phyloP scores from a whole-genome alignment of 1,140 invertebrate genomes.

The Halotydeus destructor region DNA sequence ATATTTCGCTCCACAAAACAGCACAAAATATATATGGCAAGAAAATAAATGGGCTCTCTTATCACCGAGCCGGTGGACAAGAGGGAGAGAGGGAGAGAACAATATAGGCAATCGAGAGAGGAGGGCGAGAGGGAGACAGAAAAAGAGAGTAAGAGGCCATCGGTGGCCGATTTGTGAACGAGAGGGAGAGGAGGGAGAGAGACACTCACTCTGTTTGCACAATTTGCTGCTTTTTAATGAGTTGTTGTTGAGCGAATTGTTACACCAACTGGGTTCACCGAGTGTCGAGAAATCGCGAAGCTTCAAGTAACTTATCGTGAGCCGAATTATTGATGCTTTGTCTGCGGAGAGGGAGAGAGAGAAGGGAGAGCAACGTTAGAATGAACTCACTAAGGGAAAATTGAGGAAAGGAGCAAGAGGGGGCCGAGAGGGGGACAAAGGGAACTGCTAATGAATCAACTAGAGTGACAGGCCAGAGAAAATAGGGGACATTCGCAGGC shows the following conservation, averaged over 20 bases:
- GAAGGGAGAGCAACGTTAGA: neutral
- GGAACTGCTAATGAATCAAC: neutral
- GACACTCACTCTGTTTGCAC: too few species aligned
- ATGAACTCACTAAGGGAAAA: neutral
- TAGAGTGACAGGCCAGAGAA: neutral
- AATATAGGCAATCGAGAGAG: too few species aligned
- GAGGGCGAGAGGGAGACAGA: neutral
- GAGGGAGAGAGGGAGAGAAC: too few species aligned
- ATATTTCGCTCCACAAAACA: too few species aligned
- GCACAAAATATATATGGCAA: too few species aligned
- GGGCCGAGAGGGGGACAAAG: neutral
- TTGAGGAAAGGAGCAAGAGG: neutral
- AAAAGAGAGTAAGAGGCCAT: neutral
- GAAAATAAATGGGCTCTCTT: too few species aligned
- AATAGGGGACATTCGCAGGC: too few species aligned
- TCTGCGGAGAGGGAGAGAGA: slow-evolving; percentile 29
- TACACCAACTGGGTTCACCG: slow-evolving; percentile 81
- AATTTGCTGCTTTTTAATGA: slow-evolving; percentile 12
- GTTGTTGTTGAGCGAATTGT: slow-evolving; percentile 9
- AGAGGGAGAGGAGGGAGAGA: too few species aligned
- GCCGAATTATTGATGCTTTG: slow-evolving; percentile 93
- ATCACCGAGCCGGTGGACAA: too few species aligned
- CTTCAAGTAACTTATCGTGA: slow-evolving; percentile 92
- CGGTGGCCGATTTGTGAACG: neutral
- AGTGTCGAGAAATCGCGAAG: slow-evolving; percentile 80